phyloP scores from a whole-genome alignment of 35 echinoderm and acorn worm genomes.

The Anneissia japonica region DNA sequence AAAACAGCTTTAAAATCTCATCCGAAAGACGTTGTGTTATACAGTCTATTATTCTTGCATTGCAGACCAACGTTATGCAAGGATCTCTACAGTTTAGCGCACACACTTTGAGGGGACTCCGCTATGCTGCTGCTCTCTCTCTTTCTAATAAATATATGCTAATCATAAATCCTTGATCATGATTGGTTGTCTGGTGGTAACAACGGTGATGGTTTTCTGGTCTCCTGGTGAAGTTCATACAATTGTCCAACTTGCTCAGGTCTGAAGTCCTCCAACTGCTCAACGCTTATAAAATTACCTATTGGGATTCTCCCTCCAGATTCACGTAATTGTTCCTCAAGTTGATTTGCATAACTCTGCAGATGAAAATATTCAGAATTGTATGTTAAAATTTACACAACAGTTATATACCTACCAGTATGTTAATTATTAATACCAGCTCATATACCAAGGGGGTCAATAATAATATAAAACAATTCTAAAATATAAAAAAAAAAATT shows the following conservation, averaged over 20 bases:
- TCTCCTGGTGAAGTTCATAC: conserved; percentile 69
- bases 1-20: no score
- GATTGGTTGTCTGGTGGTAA: conserved; percentile 11
- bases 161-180: no score
- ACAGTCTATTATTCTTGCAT: no score
- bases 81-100: no score
- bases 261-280: conserved; percentile 53
- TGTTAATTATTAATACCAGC: background rate
- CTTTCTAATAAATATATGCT: no score
- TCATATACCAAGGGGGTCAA: background rate
- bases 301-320: background rate
- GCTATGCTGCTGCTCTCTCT: no score
- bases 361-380: background rate
- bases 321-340: conserved; percentile 21
- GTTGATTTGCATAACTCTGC: conserved; percentile 58
- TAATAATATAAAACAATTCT: background rate
- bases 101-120: no score
- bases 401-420: no score
- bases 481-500: conserved; percentile 12
- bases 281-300: background rate
- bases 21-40: no score
- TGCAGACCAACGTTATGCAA: no score
- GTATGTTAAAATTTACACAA: no score
- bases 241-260: conserved; percentile 80
- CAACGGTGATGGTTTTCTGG: conserved; percentile 55